Conservation (phyloP, 2,113 vertebrate genomes). For the Chaetorhynchus papuensis region DNA sequence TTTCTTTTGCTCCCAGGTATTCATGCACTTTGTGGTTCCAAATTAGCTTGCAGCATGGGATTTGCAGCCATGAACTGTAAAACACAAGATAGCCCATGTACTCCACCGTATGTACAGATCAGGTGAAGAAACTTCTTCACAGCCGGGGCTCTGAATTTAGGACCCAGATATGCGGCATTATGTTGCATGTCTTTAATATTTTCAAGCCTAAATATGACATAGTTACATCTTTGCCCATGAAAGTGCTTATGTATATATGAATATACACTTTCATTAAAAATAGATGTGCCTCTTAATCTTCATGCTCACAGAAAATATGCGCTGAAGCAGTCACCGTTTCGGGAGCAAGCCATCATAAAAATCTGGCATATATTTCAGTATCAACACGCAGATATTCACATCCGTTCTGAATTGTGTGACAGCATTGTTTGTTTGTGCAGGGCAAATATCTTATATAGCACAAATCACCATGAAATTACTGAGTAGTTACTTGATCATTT, state of each 20-base stretch:
- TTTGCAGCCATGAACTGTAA: neutral
- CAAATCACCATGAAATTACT: conserved; percentile 70
- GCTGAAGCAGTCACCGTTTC: neutral
- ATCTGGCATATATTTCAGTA: neutral
- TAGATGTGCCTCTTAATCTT: neutral
- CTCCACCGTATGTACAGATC: neutral
- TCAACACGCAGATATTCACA: conserved; percentile 15
- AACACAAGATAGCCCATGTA: neutral
- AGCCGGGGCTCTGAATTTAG: neutral
- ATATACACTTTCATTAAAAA: conserved; percentile 22
- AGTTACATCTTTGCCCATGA: neutral
- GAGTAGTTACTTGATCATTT: conserved; percentile 61
- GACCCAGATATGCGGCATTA: neutral
- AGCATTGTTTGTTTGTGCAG: conserved; percentile 60
- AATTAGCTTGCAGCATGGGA: neutral
- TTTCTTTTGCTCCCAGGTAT: neutral
- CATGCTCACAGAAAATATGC: neutral
- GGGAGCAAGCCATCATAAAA: neutral
- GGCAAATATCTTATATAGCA: conserved; percentile 49
- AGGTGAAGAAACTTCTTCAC: neutral
- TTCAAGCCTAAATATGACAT: neutral
- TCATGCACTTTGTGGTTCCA: neutral
- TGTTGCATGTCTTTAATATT: neutral
- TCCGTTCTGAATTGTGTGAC: conserved; percentile 7
- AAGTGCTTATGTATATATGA: neutral